A percentile compares a stretch with the other conserved stretches of the same genome.
These are phyloP conservation scores for Nowickia ferox DNA, from an alignment of 2,888 invertebrate genomes.

Conservation along the genomic window DNA sequence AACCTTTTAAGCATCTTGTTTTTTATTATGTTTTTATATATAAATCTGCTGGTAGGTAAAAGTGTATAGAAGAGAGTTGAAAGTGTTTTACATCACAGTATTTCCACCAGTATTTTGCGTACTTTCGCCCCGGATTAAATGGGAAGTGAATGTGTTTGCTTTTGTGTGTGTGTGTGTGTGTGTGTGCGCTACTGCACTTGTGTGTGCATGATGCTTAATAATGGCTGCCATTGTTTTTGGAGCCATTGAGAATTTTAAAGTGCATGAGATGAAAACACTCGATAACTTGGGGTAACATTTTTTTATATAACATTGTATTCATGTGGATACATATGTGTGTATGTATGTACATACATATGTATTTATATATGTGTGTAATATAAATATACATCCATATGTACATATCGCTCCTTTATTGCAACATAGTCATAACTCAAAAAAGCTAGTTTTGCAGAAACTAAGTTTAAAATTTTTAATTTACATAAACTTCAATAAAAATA, in stretches of 20 bases:
- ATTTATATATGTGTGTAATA: neutral
- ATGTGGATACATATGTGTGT: neutral
- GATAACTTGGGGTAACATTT: neutral
- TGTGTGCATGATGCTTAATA: conserved; percentile 36
- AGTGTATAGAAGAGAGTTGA: conserved; percentile 27
- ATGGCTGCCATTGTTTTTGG: conserved; percentile 55
- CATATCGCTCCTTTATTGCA: no score
- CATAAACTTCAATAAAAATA: no score
- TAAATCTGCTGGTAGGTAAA: conserved; percentile 42
- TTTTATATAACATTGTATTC: neutral
- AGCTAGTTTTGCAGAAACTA: no score
- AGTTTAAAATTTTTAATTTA: no score
- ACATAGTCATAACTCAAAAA: no score
- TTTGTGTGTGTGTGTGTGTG: neutral
- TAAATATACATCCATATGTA: no score
- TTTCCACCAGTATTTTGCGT: conserved; percentile 43
- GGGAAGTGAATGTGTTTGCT: neutral
- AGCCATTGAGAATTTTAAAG: conserved; percentile 26
- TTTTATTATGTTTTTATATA: conserved; percentile 25
- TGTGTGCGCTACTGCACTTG: conserved; percentile 6
- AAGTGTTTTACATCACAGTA: conserved; percentile 29
- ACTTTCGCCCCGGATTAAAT: conserved; percentile 37
- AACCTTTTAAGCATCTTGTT: conserved; percentile 48
- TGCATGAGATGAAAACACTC: conserved; percentile 7
- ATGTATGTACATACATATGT: neutral